A percentile compares a stretch with the other conserved stretches of the same genome.
These are phyloP conservation scores for Bombus superbus DNA, from an alignment of 1,140 invertebrate genomes.

Conservation along the genomic window DNA sequence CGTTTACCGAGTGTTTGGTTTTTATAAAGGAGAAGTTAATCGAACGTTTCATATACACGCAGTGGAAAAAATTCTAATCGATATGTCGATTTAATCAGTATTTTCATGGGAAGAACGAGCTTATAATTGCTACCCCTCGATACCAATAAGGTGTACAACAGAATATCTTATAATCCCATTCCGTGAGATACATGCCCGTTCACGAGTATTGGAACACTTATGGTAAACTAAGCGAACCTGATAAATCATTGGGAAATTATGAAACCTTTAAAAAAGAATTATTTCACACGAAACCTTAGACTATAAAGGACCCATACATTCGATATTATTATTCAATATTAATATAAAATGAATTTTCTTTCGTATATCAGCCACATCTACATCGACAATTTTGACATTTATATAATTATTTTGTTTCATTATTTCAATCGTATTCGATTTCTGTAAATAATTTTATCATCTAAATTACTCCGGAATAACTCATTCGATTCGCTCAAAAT, in stretches of 20 bases:
- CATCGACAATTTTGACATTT: neutral
- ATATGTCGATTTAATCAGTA: neutral
- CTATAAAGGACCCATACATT: no score
- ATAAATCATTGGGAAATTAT: neutral
- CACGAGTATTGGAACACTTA: neutral
- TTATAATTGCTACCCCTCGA: neutral
- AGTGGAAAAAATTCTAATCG: neutral
- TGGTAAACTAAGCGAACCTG: neutral
- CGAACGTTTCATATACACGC: neutral
- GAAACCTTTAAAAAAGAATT: neutral
- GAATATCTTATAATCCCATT: no score
- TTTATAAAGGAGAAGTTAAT: slow-evolving; percentile 8
- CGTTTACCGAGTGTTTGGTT: neutral
- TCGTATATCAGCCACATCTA: neutral
- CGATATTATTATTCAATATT: neutral
- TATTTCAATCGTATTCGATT: neutral
- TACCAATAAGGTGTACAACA: no score
- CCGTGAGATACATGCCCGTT: no score
- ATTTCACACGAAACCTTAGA: neutral
- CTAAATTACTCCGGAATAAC: neutral
- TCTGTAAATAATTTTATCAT: neutral
- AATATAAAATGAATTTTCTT: neutral
- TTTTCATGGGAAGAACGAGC: neutral
- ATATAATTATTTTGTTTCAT: neutral
- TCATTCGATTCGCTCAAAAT: neutral